Evolutionary conservation across 2,797 vertebrate genomes (phyloP).

Genomic region (Scomberomorus guttatus): DNA sequence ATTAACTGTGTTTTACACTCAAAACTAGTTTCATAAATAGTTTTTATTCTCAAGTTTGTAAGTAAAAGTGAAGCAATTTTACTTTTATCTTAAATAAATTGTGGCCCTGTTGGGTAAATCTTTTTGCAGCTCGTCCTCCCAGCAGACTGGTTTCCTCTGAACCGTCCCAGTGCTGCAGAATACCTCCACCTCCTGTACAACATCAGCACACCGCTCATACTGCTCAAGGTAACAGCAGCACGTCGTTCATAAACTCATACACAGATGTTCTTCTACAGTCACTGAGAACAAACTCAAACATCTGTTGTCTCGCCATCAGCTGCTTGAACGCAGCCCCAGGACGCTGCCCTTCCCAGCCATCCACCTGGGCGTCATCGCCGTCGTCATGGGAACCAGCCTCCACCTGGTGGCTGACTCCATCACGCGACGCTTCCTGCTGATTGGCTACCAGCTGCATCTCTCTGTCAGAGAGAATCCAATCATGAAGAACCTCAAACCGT

Average conservation of each 20-base stretch:
- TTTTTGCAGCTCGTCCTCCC: slow-evolving; percentile 87
- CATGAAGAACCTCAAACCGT: slow-evolving; percentile 88
- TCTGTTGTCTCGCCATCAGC: slow-evolving; percentile 70
- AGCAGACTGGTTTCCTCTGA: slow-evolving; percentile 91
- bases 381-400: slow-evolving; percentile 94
- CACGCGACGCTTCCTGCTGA: slow-evolving; percentile 91
- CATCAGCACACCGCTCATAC: slow-evolving; percentile 89
- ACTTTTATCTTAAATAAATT: too few relatives aligned
- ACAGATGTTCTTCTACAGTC: accelerated
- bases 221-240: slow-evolving; percentile 87
- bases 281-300: accelerated
- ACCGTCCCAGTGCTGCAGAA: slow-evolving; percentile 91
- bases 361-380: slow-evolving; percentile 89
- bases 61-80: too few relatives aligned
- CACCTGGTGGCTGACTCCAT: slow-evolving; percentile 92
- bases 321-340: slow-evolving; percentile 90
- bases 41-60: too few relatives aligned
- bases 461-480: slow-evolving; percentile 92
- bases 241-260: accelerated
- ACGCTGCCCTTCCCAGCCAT: slow-evolving; percentile 85
- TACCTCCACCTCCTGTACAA: slow-evolving; percentile 94
- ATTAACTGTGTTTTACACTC: too few relatives aligned
- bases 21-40: too few relatives aligned
- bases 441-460: slow-evolving; percentile 93
- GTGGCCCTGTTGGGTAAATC: neutral